A percentile compares a stretch with the other conserved stretches of the same genome.
Evolutionary conservation across 1,140 invertebrate genomes (phyloP).

Genomic region (Drosophila novamexicana): DNA sequence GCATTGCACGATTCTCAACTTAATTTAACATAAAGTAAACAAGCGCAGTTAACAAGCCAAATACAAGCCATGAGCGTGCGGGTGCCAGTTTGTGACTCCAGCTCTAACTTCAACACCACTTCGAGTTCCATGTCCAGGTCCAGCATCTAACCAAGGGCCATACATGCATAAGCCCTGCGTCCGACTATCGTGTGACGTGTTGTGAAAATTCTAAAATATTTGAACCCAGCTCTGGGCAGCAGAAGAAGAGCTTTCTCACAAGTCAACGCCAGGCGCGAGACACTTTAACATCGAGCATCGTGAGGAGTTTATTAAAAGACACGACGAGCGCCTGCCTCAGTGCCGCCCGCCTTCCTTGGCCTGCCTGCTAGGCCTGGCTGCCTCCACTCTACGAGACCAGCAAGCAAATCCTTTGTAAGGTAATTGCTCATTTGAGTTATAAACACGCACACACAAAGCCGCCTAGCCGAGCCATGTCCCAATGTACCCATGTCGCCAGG

Average conservation of each 20-base stretch:
- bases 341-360: background rate
- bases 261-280: conserved; percentile 74
- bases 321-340: conserved; percentile 16
- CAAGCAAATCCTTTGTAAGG: conserved; percentile 72
- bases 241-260: conserved; percentile 62
- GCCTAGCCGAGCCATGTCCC: conserved; percentile 1
- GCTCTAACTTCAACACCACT: background rate
- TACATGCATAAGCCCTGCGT: conserved; percentile 31
- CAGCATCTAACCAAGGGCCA: conserved; percentile 37
- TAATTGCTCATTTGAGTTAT: conserved; percentile 83
- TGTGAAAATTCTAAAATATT: conserved; percentile 80
- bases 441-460: conserved; percentile 68
- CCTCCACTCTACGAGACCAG: conserved; percentile 2
- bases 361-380: background rate
- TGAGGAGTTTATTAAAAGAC: conserved; percentile 81
- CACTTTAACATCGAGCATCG: conserved; percentile 62
- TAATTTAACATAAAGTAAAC: conserved; percentile 84
- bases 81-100: conserved; percentile 55
- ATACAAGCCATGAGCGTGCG: conserved; percentile 79
- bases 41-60: conserved; percentile 83
- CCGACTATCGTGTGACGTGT: conserved; percentile 70
- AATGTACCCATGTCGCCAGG: conserved; percentile 14
- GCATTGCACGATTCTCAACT: conserved; percentile 84
- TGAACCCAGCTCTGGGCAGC: conserved; percentile 24
- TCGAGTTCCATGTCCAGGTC: conserved; percentile 13